phyloP scores from a whole-genome alignment of 2,888 invertebrate genomes.

The Operophtera brumata region DNA sequence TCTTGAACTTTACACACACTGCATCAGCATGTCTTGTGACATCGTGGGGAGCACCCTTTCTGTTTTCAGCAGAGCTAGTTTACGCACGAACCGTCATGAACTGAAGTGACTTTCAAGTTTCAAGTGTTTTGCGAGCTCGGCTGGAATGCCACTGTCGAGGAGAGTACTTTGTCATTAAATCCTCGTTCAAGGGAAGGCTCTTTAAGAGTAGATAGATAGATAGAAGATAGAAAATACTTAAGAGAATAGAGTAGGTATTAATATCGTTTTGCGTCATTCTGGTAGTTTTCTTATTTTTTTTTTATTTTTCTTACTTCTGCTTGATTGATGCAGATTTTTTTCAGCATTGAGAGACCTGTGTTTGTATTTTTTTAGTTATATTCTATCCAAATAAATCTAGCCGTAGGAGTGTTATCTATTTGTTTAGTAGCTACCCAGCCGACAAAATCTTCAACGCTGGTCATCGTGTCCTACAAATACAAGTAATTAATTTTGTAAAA shows the following conservation, averaged over 20 bases:
- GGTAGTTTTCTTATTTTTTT: background rate
- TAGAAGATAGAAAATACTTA: background rate
- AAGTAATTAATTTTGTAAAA: too few species aligned
- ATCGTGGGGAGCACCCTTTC: background rate
- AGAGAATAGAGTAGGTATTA: background rate
- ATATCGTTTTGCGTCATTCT: background rate
- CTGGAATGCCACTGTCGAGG: too few species aligned
- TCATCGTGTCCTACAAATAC: too few species aligned
- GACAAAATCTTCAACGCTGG: too few species aligned
- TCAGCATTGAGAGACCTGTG: too few species aligned
- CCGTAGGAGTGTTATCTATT: too few species aligned
- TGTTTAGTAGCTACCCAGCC: too few species aligned
- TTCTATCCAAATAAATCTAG: too few species aligned
- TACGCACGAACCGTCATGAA: constrained; percentile 15
- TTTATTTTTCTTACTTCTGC: too few species aligned
- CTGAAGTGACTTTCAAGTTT: constrained; percentile 7
- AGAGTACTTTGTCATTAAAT: background rate
- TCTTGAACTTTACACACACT: background rate
- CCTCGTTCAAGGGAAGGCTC: background rate
- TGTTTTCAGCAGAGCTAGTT: constrained; percentile 4
- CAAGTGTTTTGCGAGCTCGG: constrained; percentile 10
- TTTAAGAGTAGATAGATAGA: background rate
- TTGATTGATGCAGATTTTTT: too few species aligned
- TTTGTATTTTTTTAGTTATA: too few species aligned
- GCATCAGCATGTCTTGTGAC: constrained; percentile 1